phyloP scores from a whole-genome alignment of 2,888 invertebrate genomes.

The Leuctra nigra region DNA sequence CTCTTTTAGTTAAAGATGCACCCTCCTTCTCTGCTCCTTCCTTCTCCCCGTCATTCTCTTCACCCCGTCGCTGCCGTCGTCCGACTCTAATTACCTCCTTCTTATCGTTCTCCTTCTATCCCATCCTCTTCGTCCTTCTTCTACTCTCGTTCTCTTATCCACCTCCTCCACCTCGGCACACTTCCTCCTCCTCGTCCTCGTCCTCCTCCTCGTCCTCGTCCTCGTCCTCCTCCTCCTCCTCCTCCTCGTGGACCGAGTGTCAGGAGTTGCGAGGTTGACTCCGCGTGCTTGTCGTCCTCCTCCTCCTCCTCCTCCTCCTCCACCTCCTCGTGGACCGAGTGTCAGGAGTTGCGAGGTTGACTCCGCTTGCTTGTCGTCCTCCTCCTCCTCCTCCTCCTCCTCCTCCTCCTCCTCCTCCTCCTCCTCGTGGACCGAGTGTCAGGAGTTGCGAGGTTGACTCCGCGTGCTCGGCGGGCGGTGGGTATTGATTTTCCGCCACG shows the following conservation, averaged over 20 bases:
- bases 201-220: neutral
- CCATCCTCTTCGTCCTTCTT: neutral
- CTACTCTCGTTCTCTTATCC: neutral
- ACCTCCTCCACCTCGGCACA: neutral
- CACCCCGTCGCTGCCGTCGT: neutral
- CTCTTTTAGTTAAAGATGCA: too few species aligned
- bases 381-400: neutral
- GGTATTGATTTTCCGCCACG: conserved; percentile 27
- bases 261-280: too few species aligned
- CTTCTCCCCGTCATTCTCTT: conserved; percentile 2
- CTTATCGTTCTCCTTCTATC: neutral
- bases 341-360: neutral
- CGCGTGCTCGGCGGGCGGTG: conserved; percentile 21
- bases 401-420: neutral
- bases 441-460: neutral
- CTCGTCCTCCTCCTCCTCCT: neutral
- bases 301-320: neutral
- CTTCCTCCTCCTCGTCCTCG: neutral
- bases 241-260: neutral
- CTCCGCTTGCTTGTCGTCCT: neutral
- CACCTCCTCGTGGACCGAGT: too few species aligned
- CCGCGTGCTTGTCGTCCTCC: neutral
- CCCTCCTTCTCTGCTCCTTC: conserved; percentile 7
- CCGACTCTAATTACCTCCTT: neutral
- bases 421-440: neutral